Evolutionary conservation across 2,888 invertebrate species (phyloP).

Genomic region (Mimumesa dahlbomi): DNA sequence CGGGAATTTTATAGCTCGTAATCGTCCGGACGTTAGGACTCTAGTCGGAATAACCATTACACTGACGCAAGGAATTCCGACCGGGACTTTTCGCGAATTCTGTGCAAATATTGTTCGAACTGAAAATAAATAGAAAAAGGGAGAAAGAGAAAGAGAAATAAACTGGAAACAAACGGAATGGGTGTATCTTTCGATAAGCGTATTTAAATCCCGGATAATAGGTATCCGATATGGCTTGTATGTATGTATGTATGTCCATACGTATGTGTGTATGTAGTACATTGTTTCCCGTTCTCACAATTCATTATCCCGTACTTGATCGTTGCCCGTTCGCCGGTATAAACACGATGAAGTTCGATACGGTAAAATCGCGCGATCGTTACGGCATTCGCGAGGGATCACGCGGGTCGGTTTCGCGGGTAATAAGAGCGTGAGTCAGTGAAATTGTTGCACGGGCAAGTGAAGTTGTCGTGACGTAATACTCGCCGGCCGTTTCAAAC

Average conservation of each 20-base stretch:
- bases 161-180: too few species aligned
- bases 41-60: slow-evolving; percentile 59
- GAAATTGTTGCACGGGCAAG: slow-evolving; percentile 20
- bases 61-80: slow-evolving; percentile 59
- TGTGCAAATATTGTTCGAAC: too few species aligned
- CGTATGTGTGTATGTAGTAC: too few species aligned
- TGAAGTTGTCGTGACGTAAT: slow-evolving; percentile 34
- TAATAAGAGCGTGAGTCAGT: slow-evolving; percentile 8
- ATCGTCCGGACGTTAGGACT: slow-evolving; percentile 58
- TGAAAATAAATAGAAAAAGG: too few species aligned
- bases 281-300: too few species aligned
- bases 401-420: neutral
- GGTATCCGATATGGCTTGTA: too few species aligned
- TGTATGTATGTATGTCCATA: too few species aligned
- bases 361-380: neutral
- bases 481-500: neutral
- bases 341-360: neutral
- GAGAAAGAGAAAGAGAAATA: too few species aligned
- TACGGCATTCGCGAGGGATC: neutral
- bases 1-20: slow-evolving; percentile 64
- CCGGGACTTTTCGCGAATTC: too few species aligned
- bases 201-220: too few species aligned
- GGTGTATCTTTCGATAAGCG: too few species aligned
- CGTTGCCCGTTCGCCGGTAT: neutral
- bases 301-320: neutral